Evolutionary conservation across 2,113 vertebrate genomes (phyloP).

Genomic region (Herpetotheres cachinnans): DNA sequence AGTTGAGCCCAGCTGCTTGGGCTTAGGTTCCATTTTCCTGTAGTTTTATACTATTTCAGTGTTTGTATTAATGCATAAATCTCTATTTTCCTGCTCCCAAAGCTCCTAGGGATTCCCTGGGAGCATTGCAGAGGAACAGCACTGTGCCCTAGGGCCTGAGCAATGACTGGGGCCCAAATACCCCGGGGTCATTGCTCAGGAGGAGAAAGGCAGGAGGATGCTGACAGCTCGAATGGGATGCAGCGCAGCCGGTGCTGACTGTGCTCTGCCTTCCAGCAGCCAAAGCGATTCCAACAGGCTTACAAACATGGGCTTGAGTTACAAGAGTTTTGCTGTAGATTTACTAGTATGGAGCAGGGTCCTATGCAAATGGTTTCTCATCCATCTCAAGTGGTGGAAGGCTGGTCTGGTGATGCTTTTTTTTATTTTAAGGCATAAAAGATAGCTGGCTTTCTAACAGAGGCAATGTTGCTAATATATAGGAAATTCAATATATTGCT

Average conservation of each 20-base stretch:
- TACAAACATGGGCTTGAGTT: background rate
- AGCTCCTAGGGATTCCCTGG: background rate
- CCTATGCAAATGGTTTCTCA: background rate
- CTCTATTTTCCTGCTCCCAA: background rate
- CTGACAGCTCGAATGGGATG: rapidly evolving
- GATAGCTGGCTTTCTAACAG: background rate
- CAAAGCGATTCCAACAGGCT: background rate
- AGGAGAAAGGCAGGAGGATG: background rate
- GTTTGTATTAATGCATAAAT: background rate
- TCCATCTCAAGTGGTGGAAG: background rate
- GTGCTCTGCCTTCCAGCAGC: background rate
- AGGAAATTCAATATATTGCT: background rate
- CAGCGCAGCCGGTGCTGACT: background rate
- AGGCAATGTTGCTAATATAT: background rate
- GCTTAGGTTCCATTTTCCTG: background rate
- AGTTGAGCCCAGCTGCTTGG: background rate
- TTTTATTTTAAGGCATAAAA: background rate
- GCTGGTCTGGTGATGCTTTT: background rate
- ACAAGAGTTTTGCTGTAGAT: background rate
- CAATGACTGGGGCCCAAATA: background rate
- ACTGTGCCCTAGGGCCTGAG: background rate
- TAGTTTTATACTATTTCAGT: background rate
- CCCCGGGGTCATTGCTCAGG: background rate
- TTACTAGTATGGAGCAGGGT: background rate
- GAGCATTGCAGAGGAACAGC: rapidly evolving